A percentile compares a stretch with the other conserved stretches of the same genome.
Conservation (phyloP, 2,888 invertebrate genomes). For the Euplagia quadripunctaria region DNA sequence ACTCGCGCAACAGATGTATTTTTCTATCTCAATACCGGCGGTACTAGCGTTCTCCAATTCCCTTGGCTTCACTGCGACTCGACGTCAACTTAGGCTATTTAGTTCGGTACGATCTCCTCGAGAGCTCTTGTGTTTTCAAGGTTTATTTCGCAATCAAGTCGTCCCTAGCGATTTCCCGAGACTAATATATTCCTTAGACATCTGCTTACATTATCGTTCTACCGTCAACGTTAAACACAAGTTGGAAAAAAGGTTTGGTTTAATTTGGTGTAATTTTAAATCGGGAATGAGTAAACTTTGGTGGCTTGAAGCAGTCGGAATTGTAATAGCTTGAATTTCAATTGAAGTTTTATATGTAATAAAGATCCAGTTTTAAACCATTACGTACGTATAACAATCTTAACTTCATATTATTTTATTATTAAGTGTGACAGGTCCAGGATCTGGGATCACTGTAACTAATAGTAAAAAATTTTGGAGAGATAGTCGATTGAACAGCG, state of each 20-base stretch:
- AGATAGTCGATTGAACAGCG: background rate
- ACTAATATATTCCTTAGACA: conserved; percentile 40
- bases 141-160: conserved; percentile 67
- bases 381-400: background rate
- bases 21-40: conserved; percentile 30
- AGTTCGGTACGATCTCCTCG: conserved; percentile 58
- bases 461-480: background rate
- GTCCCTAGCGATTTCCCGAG: conserved; percentile 50
- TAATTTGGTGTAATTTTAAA: conserved; percentile 13
- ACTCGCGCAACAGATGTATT: conserved; percentile 34
- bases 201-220: conserved; percentile 32
- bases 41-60: conserved; percentile 42
- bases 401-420: too few species aligned
- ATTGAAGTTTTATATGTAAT: background rate
- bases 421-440: too few species aligned
- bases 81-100: conserved; percentile 56
- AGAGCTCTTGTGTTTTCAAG: conserved; percentile 60
- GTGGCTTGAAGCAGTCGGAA: background rate
- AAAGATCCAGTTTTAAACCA: background rate
- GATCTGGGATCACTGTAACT: background rate
- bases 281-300: background rate
- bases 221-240: conserved; percentile 30
- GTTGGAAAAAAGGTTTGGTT: conserved; percentile 12
- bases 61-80: conserved; percentile 45
- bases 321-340: background rate